Conservation (phyloP, 2,113 vertebrate genomes). For the Bucco capensis region DNA sequence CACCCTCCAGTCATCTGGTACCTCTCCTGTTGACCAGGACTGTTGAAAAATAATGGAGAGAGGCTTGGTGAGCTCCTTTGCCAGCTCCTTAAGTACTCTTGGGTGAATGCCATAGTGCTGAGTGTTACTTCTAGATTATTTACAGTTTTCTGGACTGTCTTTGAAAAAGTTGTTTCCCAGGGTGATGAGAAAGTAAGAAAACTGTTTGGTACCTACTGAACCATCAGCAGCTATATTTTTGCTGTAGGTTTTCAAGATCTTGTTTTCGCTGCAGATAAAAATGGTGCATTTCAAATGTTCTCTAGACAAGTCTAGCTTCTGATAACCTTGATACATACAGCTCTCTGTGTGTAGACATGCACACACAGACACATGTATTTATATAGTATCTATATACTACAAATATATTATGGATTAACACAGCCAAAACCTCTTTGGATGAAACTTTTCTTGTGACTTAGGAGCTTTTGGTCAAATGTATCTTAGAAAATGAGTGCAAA, state of each 20-base stretch:
- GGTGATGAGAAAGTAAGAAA: neutral
- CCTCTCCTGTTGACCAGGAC: no score
- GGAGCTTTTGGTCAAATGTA: neutral
- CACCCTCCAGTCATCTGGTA: no score
- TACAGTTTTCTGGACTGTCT: neutral
- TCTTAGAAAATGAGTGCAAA: neutral
- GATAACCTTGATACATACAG: neutral
- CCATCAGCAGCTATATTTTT: neutral
- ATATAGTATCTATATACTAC: neutral
- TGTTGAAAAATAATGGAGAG: no score
- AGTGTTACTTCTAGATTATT: neutral
- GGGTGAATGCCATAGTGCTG: no score
- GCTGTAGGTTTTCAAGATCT: neutral
- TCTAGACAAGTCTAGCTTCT: neutral
- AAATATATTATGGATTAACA: neutral
- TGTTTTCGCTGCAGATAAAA: neutral
- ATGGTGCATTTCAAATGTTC: neutral
- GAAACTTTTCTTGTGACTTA: neutral
- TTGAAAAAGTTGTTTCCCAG: neutral
- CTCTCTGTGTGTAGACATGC: rapidly evolving
- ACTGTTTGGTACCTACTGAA: neutral
- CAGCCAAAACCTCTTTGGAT: neutral
- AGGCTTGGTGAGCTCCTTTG: no score
- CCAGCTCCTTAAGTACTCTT: no score
- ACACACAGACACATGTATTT: neutral